A percentile compares a stretch with the other conserved stretches of the same genome.
phyloP scores from a whole-genome alignment of 2,888 invertebrate species.

The Scotopteryx bipunctaria region DNA sequence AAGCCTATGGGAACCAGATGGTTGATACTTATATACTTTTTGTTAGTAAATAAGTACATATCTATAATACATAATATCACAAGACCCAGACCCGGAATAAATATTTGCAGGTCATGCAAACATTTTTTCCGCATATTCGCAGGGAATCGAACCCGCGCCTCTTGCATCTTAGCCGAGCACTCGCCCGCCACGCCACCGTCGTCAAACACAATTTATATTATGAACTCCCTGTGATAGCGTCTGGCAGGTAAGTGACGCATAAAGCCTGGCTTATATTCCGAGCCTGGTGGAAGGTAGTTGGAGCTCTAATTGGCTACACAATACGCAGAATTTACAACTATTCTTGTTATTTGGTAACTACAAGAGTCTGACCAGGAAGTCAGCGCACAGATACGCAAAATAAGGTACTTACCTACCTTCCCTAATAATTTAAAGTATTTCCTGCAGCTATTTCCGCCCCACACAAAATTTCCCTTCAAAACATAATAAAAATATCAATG shows the following conservation, averaged over 20 bases:
- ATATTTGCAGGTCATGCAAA: no score
- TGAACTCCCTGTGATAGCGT: conserved; percentile 36
- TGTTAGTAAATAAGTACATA: no score
- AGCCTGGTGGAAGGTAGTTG: conserved; percentile 18
- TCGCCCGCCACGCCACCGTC: no score
- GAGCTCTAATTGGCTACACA: conserved; percentile 50
- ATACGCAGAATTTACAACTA: conserved; percentile 32
- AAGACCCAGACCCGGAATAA: no score
- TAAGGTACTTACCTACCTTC: no score
- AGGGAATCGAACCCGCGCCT: no score
- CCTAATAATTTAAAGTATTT: no score
- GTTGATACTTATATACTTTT: no score
- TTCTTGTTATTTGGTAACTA: conserved; percentile 7
- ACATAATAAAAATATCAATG: conserved; percentile 65
- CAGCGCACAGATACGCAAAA: not conserved
- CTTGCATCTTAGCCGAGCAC: no score
- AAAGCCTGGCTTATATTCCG: conserved; percentile 46
- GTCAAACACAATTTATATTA: conserved; percentile 38
- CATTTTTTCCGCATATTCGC: no score
- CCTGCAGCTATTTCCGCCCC: conserved; percentile 8
- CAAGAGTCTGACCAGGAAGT: not conserved
- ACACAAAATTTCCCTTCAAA: conserved; percentile 19
- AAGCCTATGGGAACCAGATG: no score
- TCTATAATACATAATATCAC: no score
- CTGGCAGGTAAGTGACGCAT: conserved; percentile 56